Evolutionary conservation across 2,888 invertebrate genomes (phyloP), one percentile per base, ranked within the genome.

Genomic region (Mechanitis messenoides): DNA sequence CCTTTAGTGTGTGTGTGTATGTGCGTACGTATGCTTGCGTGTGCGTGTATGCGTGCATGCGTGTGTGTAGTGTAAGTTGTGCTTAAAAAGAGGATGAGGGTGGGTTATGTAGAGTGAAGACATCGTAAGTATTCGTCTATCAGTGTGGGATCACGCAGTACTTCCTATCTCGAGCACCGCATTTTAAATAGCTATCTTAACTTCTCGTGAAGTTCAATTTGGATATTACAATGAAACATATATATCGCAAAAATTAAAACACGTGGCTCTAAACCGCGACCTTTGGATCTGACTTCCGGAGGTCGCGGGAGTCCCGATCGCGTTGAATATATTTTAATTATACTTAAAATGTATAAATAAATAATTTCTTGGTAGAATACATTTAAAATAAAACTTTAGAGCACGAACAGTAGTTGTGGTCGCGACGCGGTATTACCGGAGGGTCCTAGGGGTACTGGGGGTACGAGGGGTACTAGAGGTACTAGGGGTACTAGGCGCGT

Each of bases 71-170:
- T 5, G 35, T 5, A 89, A 87, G 81, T 61, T 72, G 78, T 72
- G 74, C 75, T 74, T 75, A 82, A 68, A 65, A 65, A 66, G 66
- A 69, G 78, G 81, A 82, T 83, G 84, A 85, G 85, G 78, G 70
- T 73, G 78, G 71, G 83, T 81, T 81, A 72, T 77, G 79, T 74
- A 67, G 76, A 74, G 72, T 77, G 78, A 81, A 79, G 71, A 76
- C 68, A 66, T 74, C 76, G 88, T 88, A 85, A 86, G 87, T 88
- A 88, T 20, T 77, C 73, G 78, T 76, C 78, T 81, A 75, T 82
- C 84, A 83, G 84, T 85, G 76, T 85, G 87, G 88, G 87, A 77
- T 82, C 85, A 86, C 80, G 74, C 80, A 75, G 78, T 83, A 75
- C 80, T 76, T 81, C 79, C 78, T 80, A 74, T 81, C 79, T 83